Evolutionary conservation across 1,140 invertebrate species (phyloP).

Genomic region (Reticulitermes speratus): DNA sequence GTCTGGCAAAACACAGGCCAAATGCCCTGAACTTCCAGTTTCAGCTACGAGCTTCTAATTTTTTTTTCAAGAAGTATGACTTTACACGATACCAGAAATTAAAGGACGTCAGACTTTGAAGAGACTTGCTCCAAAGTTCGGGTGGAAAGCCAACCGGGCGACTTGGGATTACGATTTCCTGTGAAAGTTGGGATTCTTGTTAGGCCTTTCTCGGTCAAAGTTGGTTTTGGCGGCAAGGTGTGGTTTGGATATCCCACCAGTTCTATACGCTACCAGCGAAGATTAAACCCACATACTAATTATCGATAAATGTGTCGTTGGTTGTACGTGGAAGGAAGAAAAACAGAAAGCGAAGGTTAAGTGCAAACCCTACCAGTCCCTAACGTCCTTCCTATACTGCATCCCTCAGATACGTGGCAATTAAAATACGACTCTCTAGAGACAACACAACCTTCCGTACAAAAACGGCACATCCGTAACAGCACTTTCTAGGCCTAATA

Average conservation of each 20-base stretch:
- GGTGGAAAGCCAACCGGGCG: neutral
- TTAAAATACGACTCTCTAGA: neutral
- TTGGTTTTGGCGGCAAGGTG: neutral
- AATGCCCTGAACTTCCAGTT: too few relatives aligned
- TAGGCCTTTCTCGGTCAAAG: neutral
- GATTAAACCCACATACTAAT: conserved; percentile 2
- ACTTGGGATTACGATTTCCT: neutral
- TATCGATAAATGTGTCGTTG: conserved; percentile 1
- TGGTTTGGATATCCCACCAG: neutral
- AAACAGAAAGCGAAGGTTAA: neutral
- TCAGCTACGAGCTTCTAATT: too few relatives aligned
- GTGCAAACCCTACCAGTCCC: neutral
- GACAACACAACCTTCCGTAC: neutral
- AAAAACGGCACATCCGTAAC: neutral
- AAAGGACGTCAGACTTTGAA: neutral
- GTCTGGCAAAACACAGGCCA: too few relatives aligned
- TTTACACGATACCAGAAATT: too few relatives aligned
- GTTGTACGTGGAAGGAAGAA: neutral
- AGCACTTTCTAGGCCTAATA: neutral
- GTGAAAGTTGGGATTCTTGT: neutral
- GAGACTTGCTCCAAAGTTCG: neutral
- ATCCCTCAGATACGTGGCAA: neutral
- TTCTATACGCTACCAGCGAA: neutral
- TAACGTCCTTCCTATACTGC: neutral
- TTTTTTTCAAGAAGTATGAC: too few relatives aligned